phyloP scores from a whole-genome alignment of 2,113 vertebrate species.

The Nothocercus nigrocapillus region DNA sequence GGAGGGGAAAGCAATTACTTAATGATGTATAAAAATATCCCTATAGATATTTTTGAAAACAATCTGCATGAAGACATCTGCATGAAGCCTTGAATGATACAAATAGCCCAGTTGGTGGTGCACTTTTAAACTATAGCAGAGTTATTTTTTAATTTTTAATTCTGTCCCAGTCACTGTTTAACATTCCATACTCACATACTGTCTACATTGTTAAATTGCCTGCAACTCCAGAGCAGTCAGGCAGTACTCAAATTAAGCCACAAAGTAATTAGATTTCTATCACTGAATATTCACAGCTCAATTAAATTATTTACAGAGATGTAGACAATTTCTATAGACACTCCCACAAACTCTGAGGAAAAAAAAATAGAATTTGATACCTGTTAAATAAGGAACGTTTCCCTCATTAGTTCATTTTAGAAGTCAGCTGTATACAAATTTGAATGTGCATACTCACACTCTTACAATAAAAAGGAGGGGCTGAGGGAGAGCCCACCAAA shows the following conservation, averaged over 20 bases:
- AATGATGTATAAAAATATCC: constrained; percentile 12
- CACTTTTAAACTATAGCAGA: constrained; percentile 4
- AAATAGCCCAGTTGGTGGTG: neutral
- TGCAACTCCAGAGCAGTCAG: constrained; percentile 74
- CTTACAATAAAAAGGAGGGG: neutral
- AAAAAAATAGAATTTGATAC: constrained; percentile 49
- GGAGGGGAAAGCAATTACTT: constrained; percentile 56
- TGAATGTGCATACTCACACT: constrained; percentile 31
- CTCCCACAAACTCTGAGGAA: constrained; percentile 61
- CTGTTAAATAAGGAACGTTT: neutral
- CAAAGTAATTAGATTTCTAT: constrained; percentile 81
- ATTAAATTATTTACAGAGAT: constrained; percentile 82
- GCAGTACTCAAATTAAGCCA: constrained; percentile 79
- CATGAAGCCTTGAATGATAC: neutral
- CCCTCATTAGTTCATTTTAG: neutral
- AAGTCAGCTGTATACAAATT: constrained; percentile 49
- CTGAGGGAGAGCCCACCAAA: neutral
- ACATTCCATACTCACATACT: constrained; percentile 70
- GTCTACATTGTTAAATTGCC: constrained; percentile 78
- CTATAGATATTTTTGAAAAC: constrained; percentile 13
- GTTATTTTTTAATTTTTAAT: constrained; percentile 14
- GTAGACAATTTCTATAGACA: constrained; percentile 69
- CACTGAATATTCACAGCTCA: constrained; percentile 82
- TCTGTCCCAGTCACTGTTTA: constrained; percentile 63
- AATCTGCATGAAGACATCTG: neutral